phyloP scores from a whole-genome alignment of 2,113 vertebrate genomes.

The Hypocryptadius cinnamomeus region DNA sequence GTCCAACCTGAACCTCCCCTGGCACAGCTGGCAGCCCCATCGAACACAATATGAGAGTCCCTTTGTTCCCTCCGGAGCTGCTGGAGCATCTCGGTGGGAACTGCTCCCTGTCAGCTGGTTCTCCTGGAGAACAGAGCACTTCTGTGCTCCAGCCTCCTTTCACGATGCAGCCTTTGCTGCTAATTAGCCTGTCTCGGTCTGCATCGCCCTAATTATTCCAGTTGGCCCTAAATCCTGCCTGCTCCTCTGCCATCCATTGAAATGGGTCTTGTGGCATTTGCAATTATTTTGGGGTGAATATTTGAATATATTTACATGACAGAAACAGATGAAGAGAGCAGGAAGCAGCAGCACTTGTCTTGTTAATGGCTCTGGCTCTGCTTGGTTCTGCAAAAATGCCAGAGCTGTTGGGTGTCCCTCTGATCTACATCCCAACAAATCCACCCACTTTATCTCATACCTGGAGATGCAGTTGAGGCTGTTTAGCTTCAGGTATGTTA shows the following conservation, averaged over 20 bases:
- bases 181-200: constrained; percentile 11
- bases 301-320: constrained; percentile 8
- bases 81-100: neutral
- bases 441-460: neutral
- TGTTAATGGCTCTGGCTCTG: neutral
- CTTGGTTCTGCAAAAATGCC: neutral
- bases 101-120: neutral
- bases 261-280: neutral
- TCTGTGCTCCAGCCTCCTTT: neutral
- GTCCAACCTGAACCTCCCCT: neutral
- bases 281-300: neutral
- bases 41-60: neutral
- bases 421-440: neutral
- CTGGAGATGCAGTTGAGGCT: neutral
- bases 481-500: neutral
- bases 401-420: neutral
- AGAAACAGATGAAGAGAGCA: neutral
- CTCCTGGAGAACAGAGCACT: constrained; percentile 8
- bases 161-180: neutral
- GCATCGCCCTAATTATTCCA: neutral
- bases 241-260: neutral
- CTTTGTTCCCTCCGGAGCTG: neutral
- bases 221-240: neutral
- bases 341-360: neutral
- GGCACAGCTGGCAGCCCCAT: neutral